phyloP scores from a whole-genome alignment of 2,888 invertebrate genomes.

The Hipparchia sbordonii region DNA sequence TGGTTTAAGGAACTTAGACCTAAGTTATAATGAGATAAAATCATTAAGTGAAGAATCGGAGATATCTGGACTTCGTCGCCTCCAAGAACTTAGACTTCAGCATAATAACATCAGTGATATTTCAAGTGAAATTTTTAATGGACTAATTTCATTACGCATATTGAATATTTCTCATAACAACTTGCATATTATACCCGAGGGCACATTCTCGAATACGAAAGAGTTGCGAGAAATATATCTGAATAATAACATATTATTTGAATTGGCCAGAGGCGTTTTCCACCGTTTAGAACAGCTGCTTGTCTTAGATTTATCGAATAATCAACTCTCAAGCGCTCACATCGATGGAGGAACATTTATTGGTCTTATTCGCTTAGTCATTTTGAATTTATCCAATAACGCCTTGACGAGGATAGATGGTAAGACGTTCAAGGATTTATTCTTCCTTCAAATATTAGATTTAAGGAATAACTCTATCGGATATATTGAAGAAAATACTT shows the following conservation, averaged over 20 bases:
- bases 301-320: conserved; percentile 92
- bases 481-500: conserved; percentile 93
- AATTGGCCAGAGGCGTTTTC: conserved; percentile 92
- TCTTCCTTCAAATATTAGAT: conserved; percentile 93
- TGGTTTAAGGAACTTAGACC: conserved; percentile 89
- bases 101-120: conserved; percentile 92
- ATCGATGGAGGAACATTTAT: conserved; percentile 93
- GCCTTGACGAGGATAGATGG: conserved; percentile 91
- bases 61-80: conserved; percentile 87
- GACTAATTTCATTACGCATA: conserved; percentile 89
- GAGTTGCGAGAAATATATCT: conserved; percentile 93
- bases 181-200: conserved; percentile 90
- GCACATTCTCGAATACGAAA: conserved; percentile 90
- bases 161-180: conserved; percentile 94
- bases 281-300: conserved; percentile 93
- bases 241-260: conserved; percentile 93
- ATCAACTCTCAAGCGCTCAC: conserved; percentile 92
- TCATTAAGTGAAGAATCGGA: conserved; percentile 89
- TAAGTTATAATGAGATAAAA: conserved; percentile 91
- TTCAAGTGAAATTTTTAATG: conserved; percentile 90
- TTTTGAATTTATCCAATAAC: conserved; percentile 93
- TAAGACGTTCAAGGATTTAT: conserved; percentile 93
- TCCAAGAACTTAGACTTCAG: conserved; percentile 91
- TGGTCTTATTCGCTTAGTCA: conserved; percentile 92
- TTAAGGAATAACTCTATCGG: conserved; percentile 94